Evolutionary conservation across 1,140 invertebrate genomes (phyloP), one percentile per base, ranked within the genome.

Genomic region (Pollicipes pollicipes): DNA sequence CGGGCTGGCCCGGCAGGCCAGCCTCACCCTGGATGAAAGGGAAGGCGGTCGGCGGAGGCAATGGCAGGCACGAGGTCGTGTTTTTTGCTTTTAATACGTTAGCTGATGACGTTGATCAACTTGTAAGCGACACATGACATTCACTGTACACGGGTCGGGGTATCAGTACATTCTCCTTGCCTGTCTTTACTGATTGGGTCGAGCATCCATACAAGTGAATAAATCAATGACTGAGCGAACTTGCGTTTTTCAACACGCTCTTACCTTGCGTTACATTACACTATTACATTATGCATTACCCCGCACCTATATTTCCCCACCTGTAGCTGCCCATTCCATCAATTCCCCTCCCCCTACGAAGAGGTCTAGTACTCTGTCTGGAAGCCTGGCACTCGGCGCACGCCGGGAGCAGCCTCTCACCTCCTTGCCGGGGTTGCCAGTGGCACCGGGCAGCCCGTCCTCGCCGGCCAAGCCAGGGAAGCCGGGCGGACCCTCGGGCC

Each of bases 401-500:
- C 3, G 3, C 21, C 1, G n/a, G 17, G 68, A 29, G 66, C 31
- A 68, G 69, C 66, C 72, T 74, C 71, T 71, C 58, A 75, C 77
- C 73, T 77, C 76, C n/a, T 71, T 71, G 58, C 75, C 77, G 58
- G 71, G 73, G 30, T 67, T 24, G 16, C 76, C 76, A n/a, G 73
- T 66, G 1, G 71, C 69, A 27, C 75, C 76, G 35, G 74, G 72
- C 69, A 74, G 75, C 10, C 76, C 77, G 29, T 76, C 73, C 28
- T 74, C 72, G 26, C 77, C 73, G 70, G 70, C 68, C 27, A 72
- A 70, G 28, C 76, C 77, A 67, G 71, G 73, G 64, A 74, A 73
- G 10, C 77, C 77, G 68, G 68, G 30, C 8, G 71, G 32, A 30
- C 78, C 78, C 32, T 72, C 66, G 30, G 72, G 72, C 28, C 76